A percentile compares a stretch with the other conserved stretches of the same genome.
Evolutionary conservation across 1,140 invertebrate genomes (phyloP).

Genomic region (Pentalonia nigronervosa): DNA sequence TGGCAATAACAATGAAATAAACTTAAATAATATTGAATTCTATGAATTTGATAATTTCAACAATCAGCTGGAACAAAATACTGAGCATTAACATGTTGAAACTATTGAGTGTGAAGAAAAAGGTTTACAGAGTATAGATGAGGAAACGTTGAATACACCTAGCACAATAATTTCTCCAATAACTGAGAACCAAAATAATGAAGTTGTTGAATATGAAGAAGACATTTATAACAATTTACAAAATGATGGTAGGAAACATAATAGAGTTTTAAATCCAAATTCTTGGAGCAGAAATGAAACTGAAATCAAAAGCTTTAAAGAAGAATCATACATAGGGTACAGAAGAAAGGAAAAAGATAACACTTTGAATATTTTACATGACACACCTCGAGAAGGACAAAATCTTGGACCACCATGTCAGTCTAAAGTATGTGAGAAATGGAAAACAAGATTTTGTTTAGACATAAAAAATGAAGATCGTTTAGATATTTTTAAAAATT

Average conservation of each 20-base stretch:
- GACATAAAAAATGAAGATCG: neutral
- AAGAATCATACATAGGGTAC: neutral
- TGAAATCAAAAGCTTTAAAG: neutral
- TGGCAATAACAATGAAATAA: too few species aligned
- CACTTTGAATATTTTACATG: neutral
- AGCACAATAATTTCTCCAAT: too few species aligned
- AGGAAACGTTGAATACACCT: too few species aligned
- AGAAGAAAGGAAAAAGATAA: neutral
- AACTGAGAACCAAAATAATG: too few species aligned
- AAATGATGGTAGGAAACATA: constrained; percentile 13
- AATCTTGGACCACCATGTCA: neutral
- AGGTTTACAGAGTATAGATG: too few species aligned
- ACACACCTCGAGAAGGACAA: neutral
- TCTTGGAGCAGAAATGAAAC: neutral
- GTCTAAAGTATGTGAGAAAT: neutral
- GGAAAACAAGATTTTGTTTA: neutral
- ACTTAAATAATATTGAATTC: too few species aligned
- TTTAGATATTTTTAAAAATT: neutral
- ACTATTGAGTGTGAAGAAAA: too few species aligned
- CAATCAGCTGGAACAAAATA: too few species aligned
- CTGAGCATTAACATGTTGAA: too few species aligned
- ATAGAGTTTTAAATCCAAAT: neutral
- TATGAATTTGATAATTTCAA: too few species aligned
- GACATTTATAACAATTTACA: neutral
- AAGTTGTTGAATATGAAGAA: neutral